A percentile compares a stretch with the other conserved stretches of the same genome.
Conservation (phyloP, 2,797 vertebrate species). For the Gila robusta region DNA sequence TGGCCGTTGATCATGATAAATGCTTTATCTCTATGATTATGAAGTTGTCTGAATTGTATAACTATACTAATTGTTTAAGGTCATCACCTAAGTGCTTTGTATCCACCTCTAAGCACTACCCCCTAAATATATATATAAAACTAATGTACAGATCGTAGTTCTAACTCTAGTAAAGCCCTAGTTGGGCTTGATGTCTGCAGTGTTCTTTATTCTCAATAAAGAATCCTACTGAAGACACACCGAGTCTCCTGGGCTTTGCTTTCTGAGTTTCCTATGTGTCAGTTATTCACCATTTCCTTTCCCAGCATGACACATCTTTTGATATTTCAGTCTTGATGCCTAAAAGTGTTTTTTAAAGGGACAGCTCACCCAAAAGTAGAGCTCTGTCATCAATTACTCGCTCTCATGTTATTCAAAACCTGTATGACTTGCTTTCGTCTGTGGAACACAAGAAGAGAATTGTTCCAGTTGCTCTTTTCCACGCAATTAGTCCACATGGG, state of each 20-base stretch:
- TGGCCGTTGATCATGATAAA: no score
- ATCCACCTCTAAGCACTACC: no score
- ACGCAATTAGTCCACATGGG: neutral
- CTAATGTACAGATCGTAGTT: no score
- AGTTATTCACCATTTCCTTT: neutral
- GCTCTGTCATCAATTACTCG: neutral
- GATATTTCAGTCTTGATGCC: neutral
- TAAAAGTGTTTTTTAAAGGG: neutral
- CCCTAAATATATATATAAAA: no score
- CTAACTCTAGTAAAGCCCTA: neutral
- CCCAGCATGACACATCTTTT: conserved; percentile 14
- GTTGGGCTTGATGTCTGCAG: neutral
- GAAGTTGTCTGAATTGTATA: no score
- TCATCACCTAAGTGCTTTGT: no score
- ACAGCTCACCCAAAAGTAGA: neutral
- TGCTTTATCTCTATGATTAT: no score
- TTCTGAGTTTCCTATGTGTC: neutral
- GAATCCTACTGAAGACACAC: neutral
- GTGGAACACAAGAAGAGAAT: neutral
- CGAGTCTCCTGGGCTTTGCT: no score
- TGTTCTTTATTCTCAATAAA: no score
- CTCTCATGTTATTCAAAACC: no score
- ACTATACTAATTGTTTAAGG: no score
- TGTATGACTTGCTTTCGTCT: no score
- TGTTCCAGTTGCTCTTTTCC: neutral